A percentile compares a stretch with the other conserved stretches of the same genome.
These are phyloP conservation scores for Drosophila watanabei DNA, from an alignment of 1,140 invertebrate genomes.

Conservation along the genomic window DNA sequence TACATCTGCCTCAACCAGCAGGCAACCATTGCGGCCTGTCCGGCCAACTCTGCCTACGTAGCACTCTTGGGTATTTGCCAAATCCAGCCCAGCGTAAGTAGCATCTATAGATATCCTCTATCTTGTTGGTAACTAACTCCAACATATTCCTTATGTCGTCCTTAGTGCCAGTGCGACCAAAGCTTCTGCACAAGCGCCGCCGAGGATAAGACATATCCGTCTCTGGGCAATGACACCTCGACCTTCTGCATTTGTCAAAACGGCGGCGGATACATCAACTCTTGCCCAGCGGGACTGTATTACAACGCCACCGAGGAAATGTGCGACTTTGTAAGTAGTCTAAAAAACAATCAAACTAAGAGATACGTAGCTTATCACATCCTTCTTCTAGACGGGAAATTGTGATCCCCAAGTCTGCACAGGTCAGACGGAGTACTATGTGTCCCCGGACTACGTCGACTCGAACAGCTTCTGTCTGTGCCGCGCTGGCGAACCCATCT, in stretches of 20 bases:
- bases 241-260: conserved; percentile 53
- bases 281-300: conserved; percentile 36
- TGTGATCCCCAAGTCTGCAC: conserved; percentile 57
- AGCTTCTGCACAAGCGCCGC: conserved; percentile 31
- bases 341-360: neutral
- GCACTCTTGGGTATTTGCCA: conserved; percentile 26
- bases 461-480: conserved; percentile 65
- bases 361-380: neutral
- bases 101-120: no score
- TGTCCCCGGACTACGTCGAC: conserved; percentile 42
- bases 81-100: conserved; percentile 65
- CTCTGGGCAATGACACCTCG: conserved; percentile 35
- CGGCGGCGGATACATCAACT: conserved; percentile 42
- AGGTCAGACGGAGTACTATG: conserved; percentile 22
- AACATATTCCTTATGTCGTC: neutral
- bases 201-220: conserved; percentile 30
- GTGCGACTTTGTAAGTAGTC: conserved; percentile 56
- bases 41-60: conserved; percentile 6
- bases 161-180: conserved; percentile 59
- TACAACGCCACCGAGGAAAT: neutral
- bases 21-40: conserved; percentile 43
- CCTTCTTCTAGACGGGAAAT: conserved; percentile 37
- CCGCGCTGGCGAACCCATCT: conserved; percentile 35
- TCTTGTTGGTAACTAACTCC: no score
- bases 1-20: conserved; percentile 41